These are phyloP conservation scores for Crossocerus cetratus DNA, from an alignment of 2,888 invertebrate genomes.

Conservation along the genomic window DNA sequence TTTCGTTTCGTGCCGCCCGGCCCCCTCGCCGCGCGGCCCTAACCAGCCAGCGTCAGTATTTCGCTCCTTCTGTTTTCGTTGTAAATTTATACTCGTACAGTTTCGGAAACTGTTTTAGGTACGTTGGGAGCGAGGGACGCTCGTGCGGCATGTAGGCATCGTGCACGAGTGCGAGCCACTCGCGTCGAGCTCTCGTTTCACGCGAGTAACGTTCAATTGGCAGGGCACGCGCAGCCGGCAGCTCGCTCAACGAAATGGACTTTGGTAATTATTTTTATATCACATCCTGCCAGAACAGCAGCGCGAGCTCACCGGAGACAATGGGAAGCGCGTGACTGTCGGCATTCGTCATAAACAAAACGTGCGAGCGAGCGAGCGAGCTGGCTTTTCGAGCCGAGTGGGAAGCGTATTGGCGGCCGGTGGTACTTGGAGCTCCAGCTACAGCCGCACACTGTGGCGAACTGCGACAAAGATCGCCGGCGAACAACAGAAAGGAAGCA, in stretches of 20 bases:
- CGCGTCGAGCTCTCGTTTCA: background rate
- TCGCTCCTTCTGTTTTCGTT: background rate
- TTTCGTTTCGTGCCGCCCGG: slow-evolving; percentile 11
- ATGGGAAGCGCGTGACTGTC: background rate
- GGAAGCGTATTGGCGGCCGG: too few species aligned
- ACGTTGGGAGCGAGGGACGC: too few species aligned
- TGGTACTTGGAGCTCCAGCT: too few species aligned
- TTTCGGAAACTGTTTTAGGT: too few species aligned
- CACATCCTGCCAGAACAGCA: background rate
- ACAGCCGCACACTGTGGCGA: too few species aligned
- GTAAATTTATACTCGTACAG: background rate
- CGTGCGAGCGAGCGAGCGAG: background rate
- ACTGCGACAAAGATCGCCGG: too few species aligned
- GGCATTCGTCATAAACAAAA: background rate
- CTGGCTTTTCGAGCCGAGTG: too few species aligned
- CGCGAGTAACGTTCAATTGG: background rate
- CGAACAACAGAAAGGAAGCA: background rate
- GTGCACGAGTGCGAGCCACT: background rate
- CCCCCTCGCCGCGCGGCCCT: slow-evolving; percentile 1
- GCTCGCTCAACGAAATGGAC: background rate
- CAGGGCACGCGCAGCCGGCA: background rate
- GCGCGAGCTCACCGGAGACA: background rate
- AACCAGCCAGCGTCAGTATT: background rate
- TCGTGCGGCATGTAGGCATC: too few species aligned
- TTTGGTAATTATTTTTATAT: slow-evolving; percentile 3